Evolutionary conservation across 2,113 vertebrate species (phyloP).

Genomic region (Corythornis vintsioides): DNA sequence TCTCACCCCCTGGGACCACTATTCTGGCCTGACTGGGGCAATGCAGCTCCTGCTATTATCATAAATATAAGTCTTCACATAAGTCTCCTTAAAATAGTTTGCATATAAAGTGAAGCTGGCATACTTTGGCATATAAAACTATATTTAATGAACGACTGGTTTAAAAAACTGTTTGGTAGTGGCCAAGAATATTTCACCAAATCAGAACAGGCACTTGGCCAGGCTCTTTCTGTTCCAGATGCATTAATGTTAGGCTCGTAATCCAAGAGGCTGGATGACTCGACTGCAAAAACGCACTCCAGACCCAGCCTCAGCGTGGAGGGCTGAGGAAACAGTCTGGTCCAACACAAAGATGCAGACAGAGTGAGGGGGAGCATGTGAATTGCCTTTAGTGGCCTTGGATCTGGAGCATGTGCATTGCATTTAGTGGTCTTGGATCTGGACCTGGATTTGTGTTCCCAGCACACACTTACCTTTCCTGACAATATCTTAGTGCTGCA

Average conservation of each 20-base stretch:
- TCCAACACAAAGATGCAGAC: background rate
- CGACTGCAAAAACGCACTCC: background rate
- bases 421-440: background rate
- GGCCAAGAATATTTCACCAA: constrained; percentile 67
- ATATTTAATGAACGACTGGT: background rate
- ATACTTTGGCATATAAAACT: background rate
- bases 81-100: background rate
- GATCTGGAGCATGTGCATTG: background rate
- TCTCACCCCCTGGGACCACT: background rate
- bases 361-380: background rate
- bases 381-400: background rate
- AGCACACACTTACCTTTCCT: background rate
- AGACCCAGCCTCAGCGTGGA: background rate
- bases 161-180: background rate
- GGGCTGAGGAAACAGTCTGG: background rate
- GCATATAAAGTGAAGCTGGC: background rate
- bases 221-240: constrained; percentile 29
- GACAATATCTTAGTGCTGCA: background rate
- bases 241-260: background rate
- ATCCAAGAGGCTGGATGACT: background rate
- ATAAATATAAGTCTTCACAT: background rate
- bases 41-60: background rate
- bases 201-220: background rate
- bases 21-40: background rate
- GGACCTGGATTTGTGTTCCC: background rate